Evolutionary conservation across 2,888 invertebrate species (phyloP).

Genomic region (Leptarthrus brevirostris): DNA sequence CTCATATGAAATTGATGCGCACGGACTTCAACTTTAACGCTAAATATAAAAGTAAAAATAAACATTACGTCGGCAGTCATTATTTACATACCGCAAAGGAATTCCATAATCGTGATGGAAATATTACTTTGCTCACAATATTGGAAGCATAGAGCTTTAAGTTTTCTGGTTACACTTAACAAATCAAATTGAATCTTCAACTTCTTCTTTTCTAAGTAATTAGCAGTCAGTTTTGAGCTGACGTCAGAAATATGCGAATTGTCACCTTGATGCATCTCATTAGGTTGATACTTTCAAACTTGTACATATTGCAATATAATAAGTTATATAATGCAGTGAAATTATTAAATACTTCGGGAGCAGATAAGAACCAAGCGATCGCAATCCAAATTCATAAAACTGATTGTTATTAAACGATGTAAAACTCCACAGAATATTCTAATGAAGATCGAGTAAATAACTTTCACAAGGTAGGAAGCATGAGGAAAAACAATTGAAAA

Average conservation of each 20-base stretch:
- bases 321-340: too few relatives aligned
- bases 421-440: too few relatives aligned
- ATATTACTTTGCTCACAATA: not conserved
- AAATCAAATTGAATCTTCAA: not conserved
- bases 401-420: too few relatives aligned
- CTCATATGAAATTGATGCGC: not conserved
- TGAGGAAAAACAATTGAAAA: too few relatives aligned
- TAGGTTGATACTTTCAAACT: too few relatives aligned
- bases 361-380: too few relatives aligned
- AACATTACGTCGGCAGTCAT: constrained; percentile 22
- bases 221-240: not conserved
- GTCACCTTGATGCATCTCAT: not conserved
- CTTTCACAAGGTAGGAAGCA: too few relatives aligned
- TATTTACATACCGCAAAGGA: not conserved
- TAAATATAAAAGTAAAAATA: constrained; percentile 23
- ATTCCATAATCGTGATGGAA: constrained; percentile 12
- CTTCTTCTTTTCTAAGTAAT: too few relatives aligned
- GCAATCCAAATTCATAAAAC: too few relatives aligned
- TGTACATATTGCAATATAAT: too few relatives aligned
- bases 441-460: too few relatives aligned
- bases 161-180: not conserved
- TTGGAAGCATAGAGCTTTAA: not conserved
- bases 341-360: too few relatives aligned
- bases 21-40: not conserved
- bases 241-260: not conserved